These are phyloP conservation scores for Mactromeris polynyma DNA, from an alignment of 2,888 invertebrate species.

Conservation along the genomic window DNA sequence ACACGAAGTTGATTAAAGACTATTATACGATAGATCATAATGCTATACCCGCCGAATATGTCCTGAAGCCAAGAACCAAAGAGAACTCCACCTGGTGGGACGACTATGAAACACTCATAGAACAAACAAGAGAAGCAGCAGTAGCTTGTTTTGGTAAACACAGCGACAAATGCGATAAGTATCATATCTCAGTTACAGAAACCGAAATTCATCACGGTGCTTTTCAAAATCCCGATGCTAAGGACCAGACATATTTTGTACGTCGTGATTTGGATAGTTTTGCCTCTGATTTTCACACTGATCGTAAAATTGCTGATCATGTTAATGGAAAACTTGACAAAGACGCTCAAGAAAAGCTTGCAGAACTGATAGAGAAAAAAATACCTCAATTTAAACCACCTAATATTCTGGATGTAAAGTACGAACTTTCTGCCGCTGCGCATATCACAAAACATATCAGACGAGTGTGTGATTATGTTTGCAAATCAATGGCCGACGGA, in stretches of 20 bases:
- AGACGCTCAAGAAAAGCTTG: slow-evolving; percentile 56
- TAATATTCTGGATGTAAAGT: slow-evolving; percentile 39
- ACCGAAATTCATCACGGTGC: slow-evolving; percentile 62
- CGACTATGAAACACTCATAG: slow-evolving; percentile 51
- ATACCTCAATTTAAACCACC: slow-evolving; percentile 19
- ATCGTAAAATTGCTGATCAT: slow-evolving; percentile 60
- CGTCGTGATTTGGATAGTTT: slow-evolving; percentile 49
- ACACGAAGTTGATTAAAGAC: slow-evolving; percentile 72
- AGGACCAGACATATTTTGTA: slow-evolving; percentile 48
- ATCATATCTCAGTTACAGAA: slow-evolving; percentile 66
- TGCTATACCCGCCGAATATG: slow-evolving; percentile 79
- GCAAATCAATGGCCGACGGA: slow-evolving; percentile 48
- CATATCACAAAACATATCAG: slow-evolving; percentile 41
- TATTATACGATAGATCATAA: slow-evolving; percentile 83
- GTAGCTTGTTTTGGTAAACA: slow-evolving; percentile 53
- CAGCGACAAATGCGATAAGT: slow-evolving; percentile 53
- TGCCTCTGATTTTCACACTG: slow-evolving; percentile 50
- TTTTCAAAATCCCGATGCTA: slow-evolving; percentile 44
- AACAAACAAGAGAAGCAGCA: slow-evolving; percentile 51
- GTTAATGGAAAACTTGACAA: slow-evolving; percentile 42
- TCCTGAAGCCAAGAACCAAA: slow-evolving; percentile 68
- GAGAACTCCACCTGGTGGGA: slow-evolving; percentile 58
- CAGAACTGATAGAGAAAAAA: slow-evolving; percentile 55
- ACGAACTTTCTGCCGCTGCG: slow-evolving; percentile 22
- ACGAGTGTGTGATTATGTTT: slow-evolving; percentile 55